Evolutionary conservation across 37 sponge, comb jelly and placozoan species (phyloP).

Genomic region (Theonella swinhoei): DNA sequence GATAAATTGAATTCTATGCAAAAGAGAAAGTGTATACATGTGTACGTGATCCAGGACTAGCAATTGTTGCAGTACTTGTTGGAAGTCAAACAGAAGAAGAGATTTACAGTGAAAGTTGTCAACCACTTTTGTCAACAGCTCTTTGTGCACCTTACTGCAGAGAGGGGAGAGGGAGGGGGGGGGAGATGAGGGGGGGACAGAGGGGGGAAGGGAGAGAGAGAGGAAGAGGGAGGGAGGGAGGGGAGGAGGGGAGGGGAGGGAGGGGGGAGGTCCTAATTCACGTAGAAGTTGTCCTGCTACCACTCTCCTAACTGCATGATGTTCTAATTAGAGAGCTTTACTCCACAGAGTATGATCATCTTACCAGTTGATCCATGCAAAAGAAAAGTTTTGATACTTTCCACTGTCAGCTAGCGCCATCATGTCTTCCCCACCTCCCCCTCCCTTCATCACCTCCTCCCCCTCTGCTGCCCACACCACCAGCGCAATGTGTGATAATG

Average conservation of each 20-base stretch:
- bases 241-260: no score
- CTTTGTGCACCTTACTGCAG: constrained; percentile 2
- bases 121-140: background rate
- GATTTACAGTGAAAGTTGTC: background rate
- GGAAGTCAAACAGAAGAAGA: background rate
- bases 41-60: background rate
- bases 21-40: background rate
- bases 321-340: no score
- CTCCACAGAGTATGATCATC: no score
- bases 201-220: no score
- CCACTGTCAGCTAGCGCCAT: background rate
- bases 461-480: constrained; percentile 19
- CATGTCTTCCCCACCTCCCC: constrained; percentile 5
- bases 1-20: constrained; percentile 8
- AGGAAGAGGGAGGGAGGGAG: no score
- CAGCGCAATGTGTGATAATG: constrained; percentile 2
- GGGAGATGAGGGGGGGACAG: no score
- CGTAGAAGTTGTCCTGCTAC: no score
- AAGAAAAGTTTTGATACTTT: background rate
- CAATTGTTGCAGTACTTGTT: background rate
- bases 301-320: no score
- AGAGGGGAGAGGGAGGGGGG: background rate
- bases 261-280: no score
- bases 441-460: background rate
- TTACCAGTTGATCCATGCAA: constrained; percentile 50